These are phyloP conservation scores for Drosophila kohkoa DNA, from an alignment of 1,140 invertebrate genomes.

Conservation along the genomic window DNA sequence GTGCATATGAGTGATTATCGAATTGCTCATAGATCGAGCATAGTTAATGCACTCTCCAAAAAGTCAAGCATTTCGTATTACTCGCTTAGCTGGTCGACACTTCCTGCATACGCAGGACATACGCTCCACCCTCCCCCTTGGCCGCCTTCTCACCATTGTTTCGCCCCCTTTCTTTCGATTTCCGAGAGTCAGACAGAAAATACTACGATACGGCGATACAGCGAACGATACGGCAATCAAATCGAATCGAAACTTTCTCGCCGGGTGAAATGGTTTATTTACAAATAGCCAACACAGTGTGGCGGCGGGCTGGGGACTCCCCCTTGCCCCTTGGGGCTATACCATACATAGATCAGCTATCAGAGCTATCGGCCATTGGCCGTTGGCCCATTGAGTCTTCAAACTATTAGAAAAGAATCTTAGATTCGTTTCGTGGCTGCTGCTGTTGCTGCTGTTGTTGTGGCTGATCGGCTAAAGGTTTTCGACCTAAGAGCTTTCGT, in stretches of 20 bases:
- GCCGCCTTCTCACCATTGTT: neutral
- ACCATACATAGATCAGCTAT: slow-evolving; percentile 6
- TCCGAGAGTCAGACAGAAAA: slow-evolving; percentile 1
- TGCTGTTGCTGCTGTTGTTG: slow-evolving; percentile 1
- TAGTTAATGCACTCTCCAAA: neutral
- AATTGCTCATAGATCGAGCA: neutral
- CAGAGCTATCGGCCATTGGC: slow-evolving; percentile 26
- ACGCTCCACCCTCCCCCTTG: neutral
- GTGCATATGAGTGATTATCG: neutral
- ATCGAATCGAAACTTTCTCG: slow-evolving; percentile 63
- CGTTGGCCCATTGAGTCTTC: slow-evolving; percentile 19
- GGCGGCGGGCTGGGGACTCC: neutral
- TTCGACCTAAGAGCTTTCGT: slow-evolving; percentile 68
- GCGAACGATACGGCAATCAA: slow-evolving; percentile 3
- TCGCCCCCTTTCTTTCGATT: neutral
- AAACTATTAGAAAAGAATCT: slow-evolving; percentile 62
- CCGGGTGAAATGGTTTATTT: slow-evolving; percentile 55
- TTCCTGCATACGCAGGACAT: neutral
- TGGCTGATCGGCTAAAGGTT: slow-evolving; percentile 31
- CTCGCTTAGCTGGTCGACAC: neutral
- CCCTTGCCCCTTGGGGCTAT: neutral
- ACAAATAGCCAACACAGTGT: slow-evolving; percentile 22
- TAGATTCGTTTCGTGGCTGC: neutral
- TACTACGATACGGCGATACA: neutral
- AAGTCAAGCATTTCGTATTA: neutral